These are phyloP conservation scores for Actinemys pallida DNA, from an alignment of 2,113 vertebrate species.

Conservation along the genomic window DNA sequence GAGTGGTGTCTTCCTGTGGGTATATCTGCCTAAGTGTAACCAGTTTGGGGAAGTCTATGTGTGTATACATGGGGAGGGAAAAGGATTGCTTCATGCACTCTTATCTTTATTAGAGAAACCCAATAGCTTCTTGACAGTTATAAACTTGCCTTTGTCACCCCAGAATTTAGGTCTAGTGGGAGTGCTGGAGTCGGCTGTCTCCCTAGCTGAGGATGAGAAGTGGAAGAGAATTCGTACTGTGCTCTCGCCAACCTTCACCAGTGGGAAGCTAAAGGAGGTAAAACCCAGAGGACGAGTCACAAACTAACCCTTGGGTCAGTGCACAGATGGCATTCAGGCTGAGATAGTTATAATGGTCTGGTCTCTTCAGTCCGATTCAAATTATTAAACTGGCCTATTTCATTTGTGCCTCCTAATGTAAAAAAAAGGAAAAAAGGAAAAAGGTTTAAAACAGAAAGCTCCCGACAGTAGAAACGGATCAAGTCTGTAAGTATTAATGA, in stretches of 20 bases:
- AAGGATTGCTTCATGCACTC: not conserved
- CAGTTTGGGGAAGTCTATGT: not conserved
- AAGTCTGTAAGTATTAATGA: constrained; percentile 34
- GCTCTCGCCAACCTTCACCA: constrained; percentile 67
- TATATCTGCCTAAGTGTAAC: not conserved
- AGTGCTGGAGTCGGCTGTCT: not conserved
- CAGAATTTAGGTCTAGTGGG: not conserved
- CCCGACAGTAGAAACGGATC: not conserved
- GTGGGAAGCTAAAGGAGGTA: constrained; percentile 89
- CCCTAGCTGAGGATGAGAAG: not conserved
- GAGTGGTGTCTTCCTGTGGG: not conserved
- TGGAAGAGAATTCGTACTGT: not conserved
- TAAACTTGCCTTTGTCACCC: not conserved
- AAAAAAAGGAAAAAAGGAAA: not conserved
- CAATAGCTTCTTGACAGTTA: not conserved
- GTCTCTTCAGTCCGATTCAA: not conserved
- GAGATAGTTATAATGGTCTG: not conserved
- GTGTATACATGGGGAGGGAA: not conserved
- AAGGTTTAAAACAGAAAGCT: not conserved
- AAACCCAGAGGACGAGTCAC: not conserved
- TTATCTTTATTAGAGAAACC: not conserved
- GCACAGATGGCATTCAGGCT: not conserved
- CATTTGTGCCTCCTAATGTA: not conserved
- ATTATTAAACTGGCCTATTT: not conserved
- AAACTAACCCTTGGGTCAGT: not conserved